Conservation (phyloP, 2,797 vertebrate species). For the Hoplostethus atlanticus region DNA sequence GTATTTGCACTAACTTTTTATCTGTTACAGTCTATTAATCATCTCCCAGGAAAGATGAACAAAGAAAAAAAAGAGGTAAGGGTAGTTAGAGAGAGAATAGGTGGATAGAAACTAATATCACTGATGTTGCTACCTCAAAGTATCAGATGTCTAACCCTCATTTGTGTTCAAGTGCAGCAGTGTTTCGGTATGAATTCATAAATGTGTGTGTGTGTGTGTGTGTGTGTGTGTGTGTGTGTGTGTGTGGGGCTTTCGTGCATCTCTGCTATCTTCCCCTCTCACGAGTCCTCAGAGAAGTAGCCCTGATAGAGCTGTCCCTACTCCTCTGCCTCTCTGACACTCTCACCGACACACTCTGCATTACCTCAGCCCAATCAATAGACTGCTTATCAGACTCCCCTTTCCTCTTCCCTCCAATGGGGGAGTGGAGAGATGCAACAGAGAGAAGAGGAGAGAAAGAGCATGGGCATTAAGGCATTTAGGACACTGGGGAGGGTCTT, state of each 20-base stretch:
- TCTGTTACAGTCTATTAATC: no score
- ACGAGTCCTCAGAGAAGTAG: conserved; percentile 39
- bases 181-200: background rate
- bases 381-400: conserved; percentile 62
- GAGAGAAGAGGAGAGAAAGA: background rate
- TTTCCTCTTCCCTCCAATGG: conserved; percentile 22
- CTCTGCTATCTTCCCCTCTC: conserved; percentile 49
- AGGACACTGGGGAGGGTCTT: no score
- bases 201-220: background rate
- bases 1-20: no score
- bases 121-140: no score
- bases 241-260: conserved; percentile 1
- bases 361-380: conserved; percentile 74
- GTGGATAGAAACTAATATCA: background rate
- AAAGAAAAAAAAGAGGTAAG: background rate
- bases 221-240: background rate
- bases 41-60: no score
- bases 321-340: conserved; percentile 59
- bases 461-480: background rate
- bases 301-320: conserved; percentile 68
- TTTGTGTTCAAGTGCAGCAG: conserved; percentile 8
- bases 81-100: background rate
- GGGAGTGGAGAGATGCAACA: conserved; percentile 6
- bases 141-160: background rate
- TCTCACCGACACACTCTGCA: conserved; percentile 64